Evolutionary conservation across 2,797 vertebrate species (phyloP).

Genomic region (Xenops minutus): DNA sequence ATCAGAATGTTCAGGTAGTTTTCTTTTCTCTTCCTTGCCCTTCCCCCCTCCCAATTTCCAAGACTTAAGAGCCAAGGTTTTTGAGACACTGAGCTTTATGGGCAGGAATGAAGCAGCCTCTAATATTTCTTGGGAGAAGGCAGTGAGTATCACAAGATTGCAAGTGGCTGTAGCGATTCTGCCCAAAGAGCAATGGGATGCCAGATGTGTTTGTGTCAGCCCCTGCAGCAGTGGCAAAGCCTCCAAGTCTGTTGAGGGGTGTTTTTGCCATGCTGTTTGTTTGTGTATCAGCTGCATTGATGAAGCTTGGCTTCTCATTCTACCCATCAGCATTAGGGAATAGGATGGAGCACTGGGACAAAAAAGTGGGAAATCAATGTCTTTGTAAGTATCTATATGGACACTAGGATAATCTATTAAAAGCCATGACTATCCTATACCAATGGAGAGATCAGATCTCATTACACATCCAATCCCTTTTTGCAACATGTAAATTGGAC

Average conservation of each 20-base stretch:
- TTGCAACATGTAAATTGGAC: constrained; percentile 61
- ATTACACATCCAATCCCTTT: constrained; percentile 57
- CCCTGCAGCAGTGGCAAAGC: neutral
- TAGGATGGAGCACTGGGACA: constrained; percentile 34
- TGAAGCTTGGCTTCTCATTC: constrained; percentile 26
- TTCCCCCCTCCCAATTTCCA: neutral
- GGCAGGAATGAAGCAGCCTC: neutral
- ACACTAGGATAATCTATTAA: constrained; percentile 64
- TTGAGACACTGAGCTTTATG: neutral
- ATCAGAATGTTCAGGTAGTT: neutral
- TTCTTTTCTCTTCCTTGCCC: neutral
- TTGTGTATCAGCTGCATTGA: constrained; percentile 5
- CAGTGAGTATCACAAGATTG: neutral
- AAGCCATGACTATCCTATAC: constrained; percentile 54
- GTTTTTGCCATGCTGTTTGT: neutral
- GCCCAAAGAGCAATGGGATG: neutral
- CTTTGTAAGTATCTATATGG: constrained; percentile 56
- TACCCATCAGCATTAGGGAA: constrained; percentile 38
- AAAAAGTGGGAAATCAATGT: constrained; percentile 50
- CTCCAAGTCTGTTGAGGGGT: neutral
- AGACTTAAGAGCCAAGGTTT: neutral
- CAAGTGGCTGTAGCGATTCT: neutral
- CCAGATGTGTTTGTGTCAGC: constrained; percentile 8
- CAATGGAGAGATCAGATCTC: constrained; percentile 60
- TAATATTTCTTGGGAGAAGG: neutral